Conservation (phyloP, 2,113 vertebrate genomes). For the Pionites leucogaster region DNA sequence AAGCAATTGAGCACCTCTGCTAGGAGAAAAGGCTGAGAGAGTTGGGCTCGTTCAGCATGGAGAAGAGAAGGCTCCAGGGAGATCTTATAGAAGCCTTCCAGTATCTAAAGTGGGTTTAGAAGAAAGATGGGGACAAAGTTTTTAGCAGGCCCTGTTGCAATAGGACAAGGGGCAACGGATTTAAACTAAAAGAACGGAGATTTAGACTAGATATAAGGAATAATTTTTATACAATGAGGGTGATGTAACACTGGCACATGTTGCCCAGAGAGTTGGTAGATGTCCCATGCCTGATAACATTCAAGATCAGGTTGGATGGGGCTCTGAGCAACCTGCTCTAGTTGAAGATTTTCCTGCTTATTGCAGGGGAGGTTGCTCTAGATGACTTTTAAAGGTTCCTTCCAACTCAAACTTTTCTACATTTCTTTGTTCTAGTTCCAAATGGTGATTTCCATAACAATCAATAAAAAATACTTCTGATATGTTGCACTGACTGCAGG, state of each 20-base stretch:
- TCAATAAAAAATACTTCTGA: not conserved
- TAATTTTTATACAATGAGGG: not conserved
- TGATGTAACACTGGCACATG: not conserved
- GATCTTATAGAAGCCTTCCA: not conserved
- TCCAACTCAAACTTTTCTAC: not conserved
- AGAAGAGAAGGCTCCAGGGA: not conserved
- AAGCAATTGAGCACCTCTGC: not conserved
- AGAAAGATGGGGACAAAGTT: not conserved
- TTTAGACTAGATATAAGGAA: not conserved
- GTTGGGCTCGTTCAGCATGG: not conserved
- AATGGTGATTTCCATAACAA: not conserved
- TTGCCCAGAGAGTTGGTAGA: not conserved
- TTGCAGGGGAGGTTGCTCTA: not conserved
- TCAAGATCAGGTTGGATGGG: not conserved
- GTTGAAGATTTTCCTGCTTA: not conserved
- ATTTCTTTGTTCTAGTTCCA: not conserved
- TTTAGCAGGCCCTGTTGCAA: not conserved
- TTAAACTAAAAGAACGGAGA: not conserved
- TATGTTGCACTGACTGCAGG: not conserved
- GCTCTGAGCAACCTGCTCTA: not conserved
- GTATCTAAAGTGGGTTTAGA: not conserved
- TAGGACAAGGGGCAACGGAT: not conserved
- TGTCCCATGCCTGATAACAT: not conserved
- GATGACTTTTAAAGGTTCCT: not conserved
- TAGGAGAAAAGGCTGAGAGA: not conserved